These are phyloP conservation scores for Campylomormyrus tamandua DNA, from an alignment of 2,113 vertebrate species.

Conservation along the genomic window DNA sequence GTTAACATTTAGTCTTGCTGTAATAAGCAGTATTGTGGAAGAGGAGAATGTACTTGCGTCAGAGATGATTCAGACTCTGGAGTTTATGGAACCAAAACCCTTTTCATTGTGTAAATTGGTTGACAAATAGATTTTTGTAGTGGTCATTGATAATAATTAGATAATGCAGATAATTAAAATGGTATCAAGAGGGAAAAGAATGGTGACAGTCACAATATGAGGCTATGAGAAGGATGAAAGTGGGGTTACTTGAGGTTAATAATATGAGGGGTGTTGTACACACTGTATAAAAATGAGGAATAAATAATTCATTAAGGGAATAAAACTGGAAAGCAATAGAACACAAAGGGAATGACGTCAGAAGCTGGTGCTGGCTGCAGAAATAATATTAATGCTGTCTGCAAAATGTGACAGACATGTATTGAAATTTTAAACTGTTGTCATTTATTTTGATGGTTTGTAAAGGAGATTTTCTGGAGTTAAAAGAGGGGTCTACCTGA, in stretches of 20 bases:
- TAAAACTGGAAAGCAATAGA: not conserved
- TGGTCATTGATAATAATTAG: not conserved
- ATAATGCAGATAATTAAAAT: not conserved
- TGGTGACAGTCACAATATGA: not conserved
- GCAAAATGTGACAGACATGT: not conserved
- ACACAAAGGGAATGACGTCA: not conserved
- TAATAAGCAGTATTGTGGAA: not conserved
- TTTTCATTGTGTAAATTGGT: not conserved
- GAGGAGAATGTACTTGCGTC: conserved; percentile 3
- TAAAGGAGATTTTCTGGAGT: not conserved
- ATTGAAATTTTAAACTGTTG: not conserved
- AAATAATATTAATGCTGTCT: not conserved
- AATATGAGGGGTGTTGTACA: not conserved
- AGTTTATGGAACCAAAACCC: not conserved
- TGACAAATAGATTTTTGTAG: not conserved
- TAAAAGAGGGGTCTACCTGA: not conserved
- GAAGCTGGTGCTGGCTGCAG: not conserved
- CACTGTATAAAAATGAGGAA: not conserved
- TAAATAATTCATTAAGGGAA: not conserved
- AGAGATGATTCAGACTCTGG: conserved; percentile 17
- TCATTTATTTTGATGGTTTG: not conserved
- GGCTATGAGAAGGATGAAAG: not conserved
- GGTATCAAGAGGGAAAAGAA: not conserved
- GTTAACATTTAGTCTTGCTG: not conserved
- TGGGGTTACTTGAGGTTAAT: not conserved